A percentile compares a stretch with the other conserved stretches of the same genome.
Evolutionary conservation across 2,888 invertebrate species (phyloP).

Genomic region (Andrena minutula): DNA sequence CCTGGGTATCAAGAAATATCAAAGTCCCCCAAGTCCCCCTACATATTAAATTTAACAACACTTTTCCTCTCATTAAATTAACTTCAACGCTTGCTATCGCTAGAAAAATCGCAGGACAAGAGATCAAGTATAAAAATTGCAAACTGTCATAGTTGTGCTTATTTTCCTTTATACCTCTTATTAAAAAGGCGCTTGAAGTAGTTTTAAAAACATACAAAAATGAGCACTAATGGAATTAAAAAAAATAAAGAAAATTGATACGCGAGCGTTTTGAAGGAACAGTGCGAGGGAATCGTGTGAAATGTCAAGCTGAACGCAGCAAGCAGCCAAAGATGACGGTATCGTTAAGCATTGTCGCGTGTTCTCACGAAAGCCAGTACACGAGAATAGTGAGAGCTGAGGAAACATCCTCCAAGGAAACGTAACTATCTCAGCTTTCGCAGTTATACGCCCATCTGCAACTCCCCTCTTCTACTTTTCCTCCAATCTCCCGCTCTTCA

Average conservation of each 20-base stretch:
- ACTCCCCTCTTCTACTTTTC: neutral
- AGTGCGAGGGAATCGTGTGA: constrained; percentile 11
- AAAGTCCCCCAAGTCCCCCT: no score
- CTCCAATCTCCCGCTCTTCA: constrained; percentile 19
- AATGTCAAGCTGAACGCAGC: constrained; percentile 28
- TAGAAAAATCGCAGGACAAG: no score
- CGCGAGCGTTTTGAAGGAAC: neutral
- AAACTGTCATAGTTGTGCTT: no score
- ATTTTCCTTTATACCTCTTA: no score
- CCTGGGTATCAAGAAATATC: no score
- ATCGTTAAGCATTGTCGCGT: constrained; percentile 51
- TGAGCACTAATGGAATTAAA: no score
- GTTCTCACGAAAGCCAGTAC: constrained; percentile 54
- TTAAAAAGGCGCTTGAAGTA: no score
- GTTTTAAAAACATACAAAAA: no score
- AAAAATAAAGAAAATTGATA: neutral
- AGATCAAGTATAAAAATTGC: no score
- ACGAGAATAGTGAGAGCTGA: constrained; percentile 60
- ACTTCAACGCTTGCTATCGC: no score
- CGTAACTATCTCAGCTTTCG: constrained; percentile 37
- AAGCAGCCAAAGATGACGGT: constrained; percentile 27
- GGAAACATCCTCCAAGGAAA: constrained; percentile 51
- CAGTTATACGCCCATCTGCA: constrained; percentile 18
- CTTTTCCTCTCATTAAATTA: no score
- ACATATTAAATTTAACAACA: no score